Percentiles rank a stretch among this genome's conserved stretches.
Conservation (phyloP, 2,113 vertebrate genomes). For the Excalfactoria chinensis region DNA sequence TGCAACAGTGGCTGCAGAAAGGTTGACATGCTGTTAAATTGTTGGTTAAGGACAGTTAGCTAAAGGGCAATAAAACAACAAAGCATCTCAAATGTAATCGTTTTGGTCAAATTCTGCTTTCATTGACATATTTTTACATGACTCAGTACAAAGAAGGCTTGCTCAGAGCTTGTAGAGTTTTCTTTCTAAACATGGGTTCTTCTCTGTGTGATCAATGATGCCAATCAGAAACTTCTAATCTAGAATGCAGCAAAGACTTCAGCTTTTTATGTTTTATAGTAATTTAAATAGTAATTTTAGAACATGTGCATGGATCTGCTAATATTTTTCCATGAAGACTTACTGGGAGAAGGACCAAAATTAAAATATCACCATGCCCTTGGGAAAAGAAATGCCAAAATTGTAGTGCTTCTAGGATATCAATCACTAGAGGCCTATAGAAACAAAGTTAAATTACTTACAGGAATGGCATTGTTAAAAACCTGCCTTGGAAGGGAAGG, state of each 20-base stretch:
- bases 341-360: not conserved
- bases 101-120: not conserved
- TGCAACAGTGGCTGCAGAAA: not conserved
- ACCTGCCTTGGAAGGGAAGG: not conserved
- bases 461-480: not conserved
- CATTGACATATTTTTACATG: not conserved
- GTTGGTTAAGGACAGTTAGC: not conserved
- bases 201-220: not conserved
- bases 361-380: not conserved
- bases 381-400: not conserved
- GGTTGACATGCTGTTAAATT: not conserved
- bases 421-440: not conserved
- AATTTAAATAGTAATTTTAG: not conserved
- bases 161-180: not conserved
- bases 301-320: not conserved
- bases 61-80: not conserved
- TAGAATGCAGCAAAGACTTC: not conserved
- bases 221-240: not conserved
- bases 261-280: not conserved
- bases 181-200: not conserved
- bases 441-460: not conserved
- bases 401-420: not conserved
- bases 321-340: not conserved
- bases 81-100: fast-evolving
- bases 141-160: not conserved